Evolutionary conservation across 2,797 vertebrate genomes (phyloP), one percentile per base, ranked within the genome.

Genomic region (Leptodactylus fallax): DNA sequence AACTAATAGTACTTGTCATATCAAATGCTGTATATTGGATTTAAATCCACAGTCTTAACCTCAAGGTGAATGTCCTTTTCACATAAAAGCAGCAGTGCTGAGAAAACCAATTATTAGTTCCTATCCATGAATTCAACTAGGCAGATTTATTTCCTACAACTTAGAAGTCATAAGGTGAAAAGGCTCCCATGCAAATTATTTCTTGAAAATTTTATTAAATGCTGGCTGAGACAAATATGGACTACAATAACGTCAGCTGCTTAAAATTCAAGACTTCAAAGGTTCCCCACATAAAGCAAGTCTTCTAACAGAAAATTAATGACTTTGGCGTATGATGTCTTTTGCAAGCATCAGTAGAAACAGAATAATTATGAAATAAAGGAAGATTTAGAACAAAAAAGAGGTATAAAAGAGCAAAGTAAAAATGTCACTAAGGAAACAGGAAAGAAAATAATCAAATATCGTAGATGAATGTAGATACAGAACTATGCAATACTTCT

Each of bases 301-400:
- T 78, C 88, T 87, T 89, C 85, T 86, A 89, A 89, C 85, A 79
- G 80, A 89, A 89, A 89, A 89, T 86, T 86, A 89, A 86, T 89
- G 88, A 86, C 80, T 83, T 86, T 89, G 88, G 53, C 58, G 63
- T 89, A 69, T 89, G 88, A 89, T 83, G 80, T 87, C 74, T 87
- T 86, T 89, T 79, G 36, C 51, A 67, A 78, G 88, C 67, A 86
- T 89, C 80, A 89, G 84, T 89, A 87, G 80, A 89, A 87, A 87
- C 80, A 89, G 88, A 86, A 87, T 89, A 89, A 87, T 89, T 86
- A 87, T 85, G 74, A 79, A 86, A 89, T 83, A 67, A 71, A 89
- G 85, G 51, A 78, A 53, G 79, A 86, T 83, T 86, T 83, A 81
- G 36, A 86, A 83, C 61, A 86, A 82, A 86, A 85, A 78, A 67